Percentiles rank a stretch among this genome's conserved stretches.
Conservation (phyloP, 2,797 vertebrate species). For the Thripadectes ignobilis region DNA sequence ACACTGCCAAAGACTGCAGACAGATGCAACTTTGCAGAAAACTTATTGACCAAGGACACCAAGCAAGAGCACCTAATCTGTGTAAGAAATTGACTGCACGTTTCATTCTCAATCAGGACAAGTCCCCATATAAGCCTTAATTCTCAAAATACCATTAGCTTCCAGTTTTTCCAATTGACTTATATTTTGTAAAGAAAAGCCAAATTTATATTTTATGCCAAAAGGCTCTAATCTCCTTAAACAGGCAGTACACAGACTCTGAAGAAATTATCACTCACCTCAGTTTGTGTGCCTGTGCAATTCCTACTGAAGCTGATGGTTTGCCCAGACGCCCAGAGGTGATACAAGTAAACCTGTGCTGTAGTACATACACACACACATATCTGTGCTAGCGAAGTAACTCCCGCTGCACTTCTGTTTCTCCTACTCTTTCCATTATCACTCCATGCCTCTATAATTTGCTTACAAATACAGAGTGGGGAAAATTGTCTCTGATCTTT, state of each 20-base stretch:
- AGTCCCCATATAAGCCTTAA: not conserved
- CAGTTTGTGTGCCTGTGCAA: not conserved
- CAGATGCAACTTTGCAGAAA: accelerated
- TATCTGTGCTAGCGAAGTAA: not conserved
- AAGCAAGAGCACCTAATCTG: not conserved
- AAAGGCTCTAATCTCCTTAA: not conserved
- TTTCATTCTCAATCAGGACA: not conserved
- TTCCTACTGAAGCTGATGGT: not conserved
- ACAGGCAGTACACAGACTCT: not conserved
- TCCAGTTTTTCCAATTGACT: not conserved
- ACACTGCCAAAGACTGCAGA: not conserved
- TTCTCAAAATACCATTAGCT: not conserved
- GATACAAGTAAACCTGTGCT: not conserved
- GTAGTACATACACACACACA: not conserved
- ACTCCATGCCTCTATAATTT: not conserved
- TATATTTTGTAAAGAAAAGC: not conserved
- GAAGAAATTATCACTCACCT: not conserved
- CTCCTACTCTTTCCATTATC: not conserved
- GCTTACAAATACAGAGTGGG: not conserved
- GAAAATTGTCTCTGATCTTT: not conserved
- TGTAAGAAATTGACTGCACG: not conserved
- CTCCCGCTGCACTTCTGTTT: not conserved
- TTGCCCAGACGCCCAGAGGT: not conserved
- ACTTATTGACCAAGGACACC: not conserved
- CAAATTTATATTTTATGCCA: not conserved